phyloP scores from a whole-genome alignment of 2,797 vertebrate genomes.

The Aldrovandia affinis region DNA sequence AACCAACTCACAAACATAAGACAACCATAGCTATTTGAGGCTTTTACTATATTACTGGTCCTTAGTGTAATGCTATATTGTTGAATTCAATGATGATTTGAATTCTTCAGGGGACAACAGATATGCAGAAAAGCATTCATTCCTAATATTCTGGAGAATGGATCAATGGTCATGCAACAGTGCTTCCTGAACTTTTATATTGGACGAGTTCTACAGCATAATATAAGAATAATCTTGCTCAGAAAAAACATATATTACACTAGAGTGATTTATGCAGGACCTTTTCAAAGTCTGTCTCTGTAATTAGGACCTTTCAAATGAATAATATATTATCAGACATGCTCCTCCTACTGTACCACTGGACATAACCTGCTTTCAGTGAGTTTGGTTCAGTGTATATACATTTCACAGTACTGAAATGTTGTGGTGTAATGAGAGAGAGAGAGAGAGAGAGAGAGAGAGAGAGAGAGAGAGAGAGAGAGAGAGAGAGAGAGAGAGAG shows the following conservation, averaged over 20 bases:
- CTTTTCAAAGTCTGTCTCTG: background rate
- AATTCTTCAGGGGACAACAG: background rate
- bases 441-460: background rate
- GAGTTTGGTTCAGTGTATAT: too few species aligned
- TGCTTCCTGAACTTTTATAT: background rate
- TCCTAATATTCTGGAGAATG: background rate
- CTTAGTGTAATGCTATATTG: background rate
- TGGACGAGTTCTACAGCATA: conserved; percentile 1
- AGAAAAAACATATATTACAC: too few species aligned
- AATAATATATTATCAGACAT: background rate
- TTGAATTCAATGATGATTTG: background rate
- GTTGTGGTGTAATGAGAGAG: background rate
- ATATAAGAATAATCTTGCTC: background rate
- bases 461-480: background rate
- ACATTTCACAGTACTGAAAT: too few species aligned
- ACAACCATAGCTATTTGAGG: background rate
- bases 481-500: background rate
- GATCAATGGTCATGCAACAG: background rate
- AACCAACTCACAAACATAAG: background rate
- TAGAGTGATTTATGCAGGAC: background rate
- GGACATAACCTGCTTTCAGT: too few species aligned
- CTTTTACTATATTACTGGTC: background rate
- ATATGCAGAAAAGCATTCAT: background rate
- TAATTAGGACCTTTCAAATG: background rate
- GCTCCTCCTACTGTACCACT: too few species aligned